These are phyloP conservation scores for Cnemophilus loriae DNA, from an alignment of 2,113 vertebrate species.

Conservation along the genomic window DNA sequence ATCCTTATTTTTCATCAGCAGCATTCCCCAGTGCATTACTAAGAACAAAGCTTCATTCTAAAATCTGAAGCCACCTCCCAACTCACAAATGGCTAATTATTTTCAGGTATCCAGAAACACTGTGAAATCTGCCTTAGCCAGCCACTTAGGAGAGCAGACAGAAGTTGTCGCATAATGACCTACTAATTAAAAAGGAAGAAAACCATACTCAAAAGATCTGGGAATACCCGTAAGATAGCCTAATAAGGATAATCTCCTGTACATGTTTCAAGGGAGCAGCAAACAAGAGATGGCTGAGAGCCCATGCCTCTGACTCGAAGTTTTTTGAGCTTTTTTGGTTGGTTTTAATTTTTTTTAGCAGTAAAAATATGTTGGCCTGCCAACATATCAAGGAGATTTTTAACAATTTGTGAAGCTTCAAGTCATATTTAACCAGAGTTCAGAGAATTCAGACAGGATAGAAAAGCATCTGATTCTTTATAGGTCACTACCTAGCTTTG, in stretches of 20 bases:
- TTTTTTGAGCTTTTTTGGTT: conserved; percentile 14
- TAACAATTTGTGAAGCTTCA: not conserved
- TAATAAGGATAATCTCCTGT: conserved; percentile 57
- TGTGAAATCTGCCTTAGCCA: conserved; percentile 14
- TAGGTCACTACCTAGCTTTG: not conserved
- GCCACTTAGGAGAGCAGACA: not conserved
- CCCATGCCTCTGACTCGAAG: not conserved
- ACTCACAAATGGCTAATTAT: conserved; percentile 23
- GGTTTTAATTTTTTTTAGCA: not conserved
- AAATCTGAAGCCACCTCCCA: not conserved
- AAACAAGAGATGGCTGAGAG: conserved; percentile 13
- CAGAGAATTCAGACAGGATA: not conserved
- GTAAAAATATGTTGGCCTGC: not conserved
- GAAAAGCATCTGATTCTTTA: not conserved
- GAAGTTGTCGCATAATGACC: conserved; percentile 28
- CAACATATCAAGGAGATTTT: not conserved
- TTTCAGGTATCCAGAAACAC: conserved; percentile 42
- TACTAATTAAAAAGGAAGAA: conserved; percentile 48
- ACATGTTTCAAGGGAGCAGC: conserved; percentile 29
- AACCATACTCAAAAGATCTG: conserved; percentile 23
- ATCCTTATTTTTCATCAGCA: not conserved
- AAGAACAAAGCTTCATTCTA: not conserved
- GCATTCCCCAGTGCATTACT: not conserved
- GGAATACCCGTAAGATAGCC: not conserved
- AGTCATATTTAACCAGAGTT: not conserved